phyloP scores from a whole-genome alignment of 2,888 invertebrate genomes.

The Trisateles emortualis region DNA sequence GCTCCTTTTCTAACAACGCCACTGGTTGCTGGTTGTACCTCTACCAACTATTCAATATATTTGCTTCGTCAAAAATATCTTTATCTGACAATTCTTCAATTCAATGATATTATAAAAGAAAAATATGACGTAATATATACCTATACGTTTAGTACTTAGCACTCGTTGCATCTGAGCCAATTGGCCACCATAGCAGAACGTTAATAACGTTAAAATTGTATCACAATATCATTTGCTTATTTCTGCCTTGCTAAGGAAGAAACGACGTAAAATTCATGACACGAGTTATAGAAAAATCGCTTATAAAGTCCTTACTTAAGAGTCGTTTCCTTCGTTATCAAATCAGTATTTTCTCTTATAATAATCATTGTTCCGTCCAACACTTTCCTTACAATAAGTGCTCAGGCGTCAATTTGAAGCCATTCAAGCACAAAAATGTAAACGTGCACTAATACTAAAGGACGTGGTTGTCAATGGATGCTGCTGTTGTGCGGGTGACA shows the following conservation, averaged over 20 bases:
- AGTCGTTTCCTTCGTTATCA: neutral
- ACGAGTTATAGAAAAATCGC: no score
- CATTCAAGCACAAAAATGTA: slow-evolving; percentile 22
- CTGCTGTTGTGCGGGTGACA: slow-evolving; percentile 49
- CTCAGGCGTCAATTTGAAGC: slow-evolving; percentile 27
- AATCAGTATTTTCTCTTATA: neutral
- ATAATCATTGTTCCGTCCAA: slow-evolving; percentile 12
- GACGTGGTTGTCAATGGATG: slow-evolving; percentile 46
- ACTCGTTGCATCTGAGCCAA: no score
- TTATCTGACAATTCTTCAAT: neutral
- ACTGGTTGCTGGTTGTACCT: neutral
- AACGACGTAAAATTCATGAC: no score
- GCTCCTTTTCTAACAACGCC: no score
- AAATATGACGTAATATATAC: no score
- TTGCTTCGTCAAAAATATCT: slow-evolving; percentile 33
- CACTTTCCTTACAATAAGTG: slow-evolving; percentile 20
- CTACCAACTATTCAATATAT: slow-evolving; percentile 25
- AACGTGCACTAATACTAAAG: slow-evolving; percentile 30
- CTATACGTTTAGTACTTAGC: no score
- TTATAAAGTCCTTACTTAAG: neutral
- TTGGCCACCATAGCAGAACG: no score
- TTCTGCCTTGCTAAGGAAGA: no score
- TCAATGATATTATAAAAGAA: slow-evolving; percentile 17
- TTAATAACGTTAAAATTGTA: no score
- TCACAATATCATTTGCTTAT: no score